These are phyloP conservation scores for Rhincodon typus DNA, from an alignment of 2,797 vertebrate genomes.

Conservation along the genomic window DNA sequence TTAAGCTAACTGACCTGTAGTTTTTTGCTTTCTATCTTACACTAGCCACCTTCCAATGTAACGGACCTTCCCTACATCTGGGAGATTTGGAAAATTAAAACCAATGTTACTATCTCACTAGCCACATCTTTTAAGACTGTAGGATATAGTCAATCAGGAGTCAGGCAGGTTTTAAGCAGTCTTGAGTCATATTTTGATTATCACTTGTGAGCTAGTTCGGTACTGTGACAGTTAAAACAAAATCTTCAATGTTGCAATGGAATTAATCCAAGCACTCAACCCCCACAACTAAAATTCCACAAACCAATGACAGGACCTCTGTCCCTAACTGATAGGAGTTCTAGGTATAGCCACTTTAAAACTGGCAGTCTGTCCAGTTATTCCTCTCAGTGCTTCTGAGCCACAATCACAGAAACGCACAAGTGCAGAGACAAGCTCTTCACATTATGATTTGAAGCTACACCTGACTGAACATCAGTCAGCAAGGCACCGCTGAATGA, in stretches of 20 bases:
- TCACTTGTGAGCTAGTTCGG: background rate
- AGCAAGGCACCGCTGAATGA: background rate
- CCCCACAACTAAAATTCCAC: background rate
- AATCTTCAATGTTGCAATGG: background rate
- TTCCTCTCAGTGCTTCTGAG: background rate
- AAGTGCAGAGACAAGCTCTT: background rate
- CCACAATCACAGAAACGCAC: background rate
- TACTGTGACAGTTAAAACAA: background rate
- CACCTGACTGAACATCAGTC: background rate
- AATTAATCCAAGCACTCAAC: background rate
- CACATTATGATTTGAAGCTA: slow-evolving; percentile 2
- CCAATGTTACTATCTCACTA: no score
- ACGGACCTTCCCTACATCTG: no score
- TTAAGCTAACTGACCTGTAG: no score
- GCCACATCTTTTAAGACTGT: no score
- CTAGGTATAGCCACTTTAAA: background rate
- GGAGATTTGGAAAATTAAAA: no score
- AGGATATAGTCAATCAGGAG: no score
- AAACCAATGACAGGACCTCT: background rate
- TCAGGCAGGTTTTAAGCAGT: background rate
- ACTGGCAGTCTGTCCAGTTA: no score
- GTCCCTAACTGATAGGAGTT: background rate
- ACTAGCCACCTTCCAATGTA: no score
- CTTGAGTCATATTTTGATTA: background rate
- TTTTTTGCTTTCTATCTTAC: no score